Evolutionary conservation across 2,888 invertebrate species (phyloP).

Genomic region (Sesia bembeciformis): DNA sequence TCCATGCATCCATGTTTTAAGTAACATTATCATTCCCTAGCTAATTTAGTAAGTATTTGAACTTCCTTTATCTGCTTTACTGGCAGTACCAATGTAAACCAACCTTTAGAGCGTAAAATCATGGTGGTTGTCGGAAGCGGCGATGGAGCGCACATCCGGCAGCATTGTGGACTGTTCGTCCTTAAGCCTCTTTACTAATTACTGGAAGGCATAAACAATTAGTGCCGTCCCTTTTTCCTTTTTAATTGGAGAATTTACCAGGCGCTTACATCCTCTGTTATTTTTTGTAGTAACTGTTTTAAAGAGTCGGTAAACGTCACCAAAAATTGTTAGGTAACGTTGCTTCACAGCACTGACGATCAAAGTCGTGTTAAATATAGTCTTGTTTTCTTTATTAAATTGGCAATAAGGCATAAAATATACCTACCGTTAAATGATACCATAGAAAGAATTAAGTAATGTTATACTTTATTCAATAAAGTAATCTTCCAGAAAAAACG

Average conservation of each 20-base stretch:
- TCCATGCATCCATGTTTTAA: too few relatives aligned
- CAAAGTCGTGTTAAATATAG: too few relatives aligned
- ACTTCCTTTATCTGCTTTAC: too few relatives aligned
- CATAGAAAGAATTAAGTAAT: too few relatives aligned
- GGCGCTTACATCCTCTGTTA: not conserved
- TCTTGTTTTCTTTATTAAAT: too few relatives aligned
- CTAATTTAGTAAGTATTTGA: too few relatives aligned
- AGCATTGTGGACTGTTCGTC: constrained; percentile 34
- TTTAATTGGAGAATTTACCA: constrained; percentile 6
- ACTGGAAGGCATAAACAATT: constrained; percentile 40
- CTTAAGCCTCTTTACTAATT: constrained; percentile 43
- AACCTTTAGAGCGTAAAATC: constrained; percentile 4
- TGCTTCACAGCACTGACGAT: too few relatives aligned
- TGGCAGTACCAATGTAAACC: not conserved
- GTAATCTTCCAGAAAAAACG: constrained; percentile 5
- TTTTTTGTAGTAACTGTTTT: constrained; percentile 1
- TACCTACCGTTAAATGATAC: too few relatives aligned
- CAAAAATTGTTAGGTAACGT: constrained; percentile 1
- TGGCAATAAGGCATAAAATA: too few relatives aligned
- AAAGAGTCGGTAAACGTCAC: constrained; percentile 3
- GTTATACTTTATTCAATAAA: constrained; percentile 1
- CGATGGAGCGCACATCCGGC: constrained; percentile 54
- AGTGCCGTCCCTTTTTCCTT: constrained; percentile 17
- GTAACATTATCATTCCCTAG: too few relatives aligned
- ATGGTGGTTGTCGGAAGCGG: constrained; percentile 36